Conservation (phyloP, 2,888 invertebrate species). For the Eupithecia subfuscata region DNA sequence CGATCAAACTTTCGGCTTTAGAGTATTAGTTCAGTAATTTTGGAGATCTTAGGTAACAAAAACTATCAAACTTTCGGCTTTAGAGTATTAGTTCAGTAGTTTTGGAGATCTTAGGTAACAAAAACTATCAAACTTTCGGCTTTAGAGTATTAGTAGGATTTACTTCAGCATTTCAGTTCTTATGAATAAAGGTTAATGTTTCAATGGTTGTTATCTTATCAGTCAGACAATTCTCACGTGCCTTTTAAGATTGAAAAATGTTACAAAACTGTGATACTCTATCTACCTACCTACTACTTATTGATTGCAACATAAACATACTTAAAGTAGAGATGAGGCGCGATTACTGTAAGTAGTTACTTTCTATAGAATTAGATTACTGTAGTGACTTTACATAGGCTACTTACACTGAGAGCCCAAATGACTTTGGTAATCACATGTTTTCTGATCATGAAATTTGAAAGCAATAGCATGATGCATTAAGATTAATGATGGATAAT, state of each 20-base stretch:
- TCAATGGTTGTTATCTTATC: conserved; percentile 13
- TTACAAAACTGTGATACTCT: not conserved
- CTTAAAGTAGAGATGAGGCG: not conserved
- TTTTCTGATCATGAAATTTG: not conserved
- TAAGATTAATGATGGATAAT: conserved; percentile 27
- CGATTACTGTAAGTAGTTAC: not conserved
- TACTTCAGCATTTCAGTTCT: not conserved
- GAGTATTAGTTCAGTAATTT: too few species aligned
- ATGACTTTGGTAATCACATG: not conserved
- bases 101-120: too few species aligned
- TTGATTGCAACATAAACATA: not conserved
- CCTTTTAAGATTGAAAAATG: not conserved
- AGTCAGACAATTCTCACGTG: not conserved
- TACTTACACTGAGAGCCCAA: not conserved
- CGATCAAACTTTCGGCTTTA: too few species aligned
- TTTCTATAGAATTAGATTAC: not conserved
- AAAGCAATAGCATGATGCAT: conserved; percentile 30
- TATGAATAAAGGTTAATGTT: conserved; percentile 4
- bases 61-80: too few species aligned
- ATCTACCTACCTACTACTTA: not conserved
- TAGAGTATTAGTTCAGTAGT: too few species aligned
- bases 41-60: too few species aligned
- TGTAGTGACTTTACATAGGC: not conserved
- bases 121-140: too few species aligned
- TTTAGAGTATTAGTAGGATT: too few species aligned